Conservation (phyloP, 2,888 invertebrate species). For the Himalopsyche kuldschensis region DNA sequence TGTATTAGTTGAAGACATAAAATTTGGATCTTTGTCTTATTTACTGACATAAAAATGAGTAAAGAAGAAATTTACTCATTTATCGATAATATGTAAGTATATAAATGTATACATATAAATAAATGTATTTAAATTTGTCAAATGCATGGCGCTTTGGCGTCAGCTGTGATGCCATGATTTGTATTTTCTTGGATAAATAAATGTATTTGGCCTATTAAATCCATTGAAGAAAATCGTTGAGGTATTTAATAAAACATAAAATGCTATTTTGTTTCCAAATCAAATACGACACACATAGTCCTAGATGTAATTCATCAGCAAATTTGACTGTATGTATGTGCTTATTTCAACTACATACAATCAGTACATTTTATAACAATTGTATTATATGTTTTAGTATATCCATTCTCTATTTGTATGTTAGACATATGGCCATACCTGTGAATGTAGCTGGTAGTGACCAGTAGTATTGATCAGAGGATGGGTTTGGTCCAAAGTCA, state of each 20-base stretch:
- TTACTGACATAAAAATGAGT: background rate
- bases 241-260: no score
- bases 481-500: conserved; percentile 51
- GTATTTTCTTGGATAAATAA: no score
- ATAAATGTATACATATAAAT: no score
- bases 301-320: background rate
- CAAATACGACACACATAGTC: background rate
- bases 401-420: background rate
- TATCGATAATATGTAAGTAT: no score
- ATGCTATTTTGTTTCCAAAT: no score
- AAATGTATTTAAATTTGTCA: no score
- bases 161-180: no score
- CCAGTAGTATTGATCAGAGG: conserved; percentile 68
- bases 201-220: no score
- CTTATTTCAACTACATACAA: no score
- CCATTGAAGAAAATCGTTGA: no score
- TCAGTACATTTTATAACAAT: background rate
- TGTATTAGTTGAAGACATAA: background rate
- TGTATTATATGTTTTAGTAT: background rate
- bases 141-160: no score
- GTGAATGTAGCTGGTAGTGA: conserved; percentile 70
- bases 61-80: no score
- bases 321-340: background rate
- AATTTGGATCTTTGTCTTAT: background rate
- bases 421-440: conserved; percentile 44